Evolutionary conservation across 2,888 invertebrate genomes (phyloP), one percentile per base, ranked within the genome.

Genomic region (Andrena hattorfiana): DNA sequence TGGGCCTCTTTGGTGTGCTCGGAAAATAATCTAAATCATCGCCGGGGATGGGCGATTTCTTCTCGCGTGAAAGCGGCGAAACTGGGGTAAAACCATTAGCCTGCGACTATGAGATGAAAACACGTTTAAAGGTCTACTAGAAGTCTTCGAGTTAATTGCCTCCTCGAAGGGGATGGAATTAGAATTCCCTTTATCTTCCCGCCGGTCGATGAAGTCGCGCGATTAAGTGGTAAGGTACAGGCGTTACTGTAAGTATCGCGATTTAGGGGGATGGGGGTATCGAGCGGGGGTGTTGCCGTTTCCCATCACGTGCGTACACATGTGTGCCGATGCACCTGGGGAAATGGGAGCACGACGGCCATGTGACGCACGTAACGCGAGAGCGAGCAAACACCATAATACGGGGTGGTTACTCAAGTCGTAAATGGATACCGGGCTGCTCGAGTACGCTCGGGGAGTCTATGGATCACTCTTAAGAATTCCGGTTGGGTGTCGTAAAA

Each of bases 51-150:
- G 64, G 64, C 35, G 59, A 70, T 70, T 70, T 59, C 60, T 78
- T 66, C 56, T 35, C 7, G n/a, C 8, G 35, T 6, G 70, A 60
- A 51, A 62, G 28, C 51, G 23, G 10, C 10, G 79, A 23, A 80
- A 80, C 64, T 80, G 70, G 79, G 79, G 70, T 70, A 70, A 80
- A 70, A 70, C 49, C 79, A 79, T 80, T 80, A 70, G 49, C 79
- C 70, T 20, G 49, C 60, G 79, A 69, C 78, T 78, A 69, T 35
- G 78, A 70, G 79, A 79, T 69, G 63, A 77, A 77, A 77, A 77
- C 73, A 63, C 63, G 32, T 63, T 77, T 48, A 72, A 77, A 63
- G 74, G 32, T 73, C 73, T 42, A 73, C 74, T 64, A 64, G 48
- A 77, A 73, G 73, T 73, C 63, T 35, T 42, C n/a, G 74, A 56